Base-by-base conservation (phyloP, 2,888 invertebrate genomes). In the Eilema sororculum region DNA sequence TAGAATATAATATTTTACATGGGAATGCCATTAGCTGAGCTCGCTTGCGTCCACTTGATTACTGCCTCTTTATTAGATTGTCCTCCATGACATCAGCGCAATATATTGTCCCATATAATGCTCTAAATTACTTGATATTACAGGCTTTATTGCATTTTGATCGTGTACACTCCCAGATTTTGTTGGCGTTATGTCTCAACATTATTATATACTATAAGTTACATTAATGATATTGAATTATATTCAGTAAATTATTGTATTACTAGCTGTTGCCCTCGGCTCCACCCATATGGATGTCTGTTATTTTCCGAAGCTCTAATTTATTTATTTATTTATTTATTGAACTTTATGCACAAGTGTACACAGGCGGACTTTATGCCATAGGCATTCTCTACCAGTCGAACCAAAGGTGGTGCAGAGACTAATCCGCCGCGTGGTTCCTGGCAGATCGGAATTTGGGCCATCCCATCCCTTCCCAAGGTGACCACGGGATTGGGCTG, bases 1-100 rank as follows among this genome's bases (percentile, higher is more conserved):
- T 28, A 3, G 24, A 58, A 58, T 58, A 30, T 52, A 56, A 22
- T 22, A 65, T 65, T 65, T 22, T 52, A 67, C 67, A 73, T 41
- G 46, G n/a, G 24, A 69, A 61, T 30, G 24, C 60, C 52, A 67
- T 73, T 73, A 68, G 28, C 62, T 57, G 25, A 33, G 33, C 66
- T 33, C 16, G 9, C 33, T 59, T 16, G n/a, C 69, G 67, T 65
- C 67, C 67, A 69, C 67, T 67, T 73, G 37, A 73, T 69, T 65
- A 65, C 67, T 13, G 20, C 37, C 10, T 58, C 24, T 64, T 61
- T 69, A 69, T 73, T 69, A 57, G 37, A 72, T 68, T 62, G 66
- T 57, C 62, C 58, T 24, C n/a, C 20, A 67, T 67, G 61, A 65
- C 61, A 56, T 65, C 65, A 60, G 56, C 59, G 8, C 69, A 46